Base-by-base conservation (phyloP, 2,113 vertebrate genomes). In the Gambusia affinis region DNA sequence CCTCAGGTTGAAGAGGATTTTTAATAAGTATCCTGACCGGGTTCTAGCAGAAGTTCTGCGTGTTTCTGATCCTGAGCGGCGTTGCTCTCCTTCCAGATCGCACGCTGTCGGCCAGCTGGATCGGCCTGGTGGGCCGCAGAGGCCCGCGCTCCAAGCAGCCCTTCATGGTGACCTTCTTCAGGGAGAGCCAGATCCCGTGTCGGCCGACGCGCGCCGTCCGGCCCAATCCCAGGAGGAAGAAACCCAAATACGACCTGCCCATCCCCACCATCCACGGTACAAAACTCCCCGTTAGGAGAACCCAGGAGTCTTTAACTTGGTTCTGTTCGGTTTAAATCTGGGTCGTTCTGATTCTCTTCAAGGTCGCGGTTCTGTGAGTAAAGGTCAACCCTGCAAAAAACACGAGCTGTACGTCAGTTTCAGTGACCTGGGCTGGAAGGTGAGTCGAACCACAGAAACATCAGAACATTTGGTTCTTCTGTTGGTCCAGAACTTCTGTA, bases 391-490 rank as follows among this genome's bases (percentile, higher is more conserved):
- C 0, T 99, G 97, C 84, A 96, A 94, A 19, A 96, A 97, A 75
- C 97, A 99, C 0, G 97, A 99, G 73, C 95, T 99, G 72, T 97
- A 98, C 0, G 97, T 99, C 91, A 99, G 97, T 93, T 99, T 99
- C 90, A 97, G 95, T 67, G 97, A 99, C 89, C 95, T 99, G 0
- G 96, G 96, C n/a, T 99, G 98, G 98, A 97, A 98, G 97, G 98
- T 98, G 87, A 0, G 17, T 17, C 17, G 2, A 12, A 33, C 22
- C 35, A 37, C 35, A 37, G 35, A 37, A 37, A 37, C 35, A 11
- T 11, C 35, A 37, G 35, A 37, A 42, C 39, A 4, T 42, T 15
- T 42, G 39, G 39, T 42, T 42, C 39, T 42, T 14, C 39, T 12
- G 39, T 15, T 4, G 35, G 35, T 11, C 35, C 35, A 37, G 35